Evolutionary conservation across 2,888 invertebrate genomes (phyloP).

Genomic region (Mechanitis messenoides): DNA sequence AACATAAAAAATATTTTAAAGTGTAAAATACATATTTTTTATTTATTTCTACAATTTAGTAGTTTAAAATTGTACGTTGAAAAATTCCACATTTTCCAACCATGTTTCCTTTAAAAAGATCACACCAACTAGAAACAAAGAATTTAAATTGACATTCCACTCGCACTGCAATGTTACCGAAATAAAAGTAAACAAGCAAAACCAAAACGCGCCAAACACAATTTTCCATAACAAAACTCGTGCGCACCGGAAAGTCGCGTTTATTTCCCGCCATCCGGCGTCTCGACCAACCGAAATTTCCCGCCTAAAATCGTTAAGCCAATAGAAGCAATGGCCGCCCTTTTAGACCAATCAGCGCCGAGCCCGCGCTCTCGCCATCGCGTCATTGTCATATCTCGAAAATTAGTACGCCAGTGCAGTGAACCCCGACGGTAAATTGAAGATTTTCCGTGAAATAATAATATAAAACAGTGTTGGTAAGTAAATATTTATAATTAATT

Average conservation of each 20-base stretch:
- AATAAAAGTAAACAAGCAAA: constrained; percentile 44
- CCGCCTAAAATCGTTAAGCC: constrained; percentile 65
- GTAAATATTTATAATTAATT: constrained; percentile 37
- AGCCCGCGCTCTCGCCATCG: constrained; percentile 74
- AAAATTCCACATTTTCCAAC: neutral
- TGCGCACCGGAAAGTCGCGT: constrained; percentile 66
- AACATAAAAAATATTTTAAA: no score
- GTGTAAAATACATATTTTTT: no score
- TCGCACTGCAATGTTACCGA: constrained; percentile 16
- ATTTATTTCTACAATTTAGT: no score
- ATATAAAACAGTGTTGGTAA: constrained; percentile 57
- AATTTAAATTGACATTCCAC: constrained; percentile 1
- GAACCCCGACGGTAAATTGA: constrained; percentile 73
- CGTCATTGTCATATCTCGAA: constrained; percentile 75
- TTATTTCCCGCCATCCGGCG: constrained; percentile 72
- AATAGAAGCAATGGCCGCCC: constrained; percentile 67
- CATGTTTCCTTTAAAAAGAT: constrained; percentile 10
- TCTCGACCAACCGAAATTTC: constrained; percentile 75
- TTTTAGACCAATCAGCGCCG: constrained; percentile 65
- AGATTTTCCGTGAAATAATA: constrained; percentile 65
- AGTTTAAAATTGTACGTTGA: no score
- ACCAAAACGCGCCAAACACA: constrained; percentile 60
- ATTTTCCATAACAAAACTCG: constrained; percentile 67
- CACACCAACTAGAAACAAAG: neutral
- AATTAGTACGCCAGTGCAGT: constrained; percentile 74